Base-by-base conservation (phyloP, 2,888 invertebrate genomes). In the Mesochorus sp. region DNA sequence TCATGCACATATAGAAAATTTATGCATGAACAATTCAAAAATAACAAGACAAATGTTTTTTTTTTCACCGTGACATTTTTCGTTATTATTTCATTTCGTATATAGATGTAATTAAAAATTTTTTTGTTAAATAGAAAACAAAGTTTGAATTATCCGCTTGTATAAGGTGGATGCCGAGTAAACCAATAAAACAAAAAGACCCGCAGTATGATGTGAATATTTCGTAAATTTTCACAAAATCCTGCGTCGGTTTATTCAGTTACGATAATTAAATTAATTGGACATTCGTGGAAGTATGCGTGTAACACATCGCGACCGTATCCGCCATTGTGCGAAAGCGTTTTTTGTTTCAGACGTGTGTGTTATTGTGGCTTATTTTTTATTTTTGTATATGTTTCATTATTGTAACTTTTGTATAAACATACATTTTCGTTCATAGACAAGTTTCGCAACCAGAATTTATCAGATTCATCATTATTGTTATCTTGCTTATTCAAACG, bases 401-500 rank as follows among this genome's bases (percentile, higher is more conserved):
- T n/a, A n/a, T n/a, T n/a, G n/a, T n/a, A n/a, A n/a, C n/a, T 55
- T 19, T 17, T 14, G 6, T 14, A 8, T 5, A 4, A 28, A 31
- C 55, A 42, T 39, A 21, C 10, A 8, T 34, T 14, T 26, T 28
- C 39, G n/a, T 49, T 51, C 47, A 31, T 42, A 47, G 10, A 49
- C 24, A 34, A 37, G 17, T 39, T 49, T 66, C 24, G 34, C 24
- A 8, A 53, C 44, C 37, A 14, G 44, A 55, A 55, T 57, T 67
- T 51, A 42, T 73, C 68, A 49, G 42, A 12, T 73, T 57, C 26
- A n/a, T 53, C 34, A 17, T n/a, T 14, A 70, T 70, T 62, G 49
- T 70, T 17, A 44, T 8, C 6, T 17, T 8, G 34, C 10, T 14
- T 31, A 24, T n/a, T n/a, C 14, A 1, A 8, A 44, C 14, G 19